Evolutionary conservation across 2,888 invertebrate genomes (phyloP).

Genomic region (Candidula unifasciata): DNA sequence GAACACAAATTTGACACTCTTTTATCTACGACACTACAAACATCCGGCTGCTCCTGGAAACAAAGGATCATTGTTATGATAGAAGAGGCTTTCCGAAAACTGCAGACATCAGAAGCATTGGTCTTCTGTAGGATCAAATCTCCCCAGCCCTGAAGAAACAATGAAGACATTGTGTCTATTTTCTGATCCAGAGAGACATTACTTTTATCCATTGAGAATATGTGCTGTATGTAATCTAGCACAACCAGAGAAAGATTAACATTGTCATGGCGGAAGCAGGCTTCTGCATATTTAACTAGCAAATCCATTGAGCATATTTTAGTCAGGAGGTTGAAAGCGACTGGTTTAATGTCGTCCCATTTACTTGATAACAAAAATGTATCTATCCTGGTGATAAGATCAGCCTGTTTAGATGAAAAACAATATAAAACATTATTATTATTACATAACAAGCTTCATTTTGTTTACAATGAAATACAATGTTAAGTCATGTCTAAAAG

Average conservation of each 20-base stretch:
- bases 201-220: neutral
- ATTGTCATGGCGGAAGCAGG: constrained; percentile 34
- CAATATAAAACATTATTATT: neutral
- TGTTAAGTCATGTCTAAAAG: no score
- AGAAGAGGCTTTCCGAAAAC: constrained; percentile 21
- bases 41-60: constrained; percentile 21
- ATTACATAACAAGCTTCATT: neutral
- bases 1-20: neutral
- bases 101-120: constrained; percentile 26
- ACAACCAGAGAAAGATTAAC: constrained; percentile 14
- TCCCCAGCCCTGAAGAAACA: constrained; percentile 35
- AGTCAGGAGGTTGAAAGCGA: constrained; percentile 35
- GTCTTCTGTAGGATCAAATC: constrained; percentile 30
- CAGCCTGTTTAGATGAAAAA: constrained; percentile 20
- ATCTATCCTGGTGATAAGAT: neutral
- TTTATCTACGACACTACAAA: neutral
- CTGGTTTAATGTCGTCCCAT: constrained; percentile 41
- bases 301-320: constrained; percentile 1
- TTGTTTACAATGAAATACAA: no score
- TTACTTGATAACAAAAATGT: constrained; percentile 17
- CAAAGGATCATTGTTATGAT: constrained; percentile 13
- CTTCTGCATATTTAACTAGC: constrained; percentile 38
- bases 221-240: constrained; percentile 26
- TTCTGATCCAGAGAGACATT: neutral
- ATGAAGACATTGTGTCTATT: neutral